Percentiles rank a stretch among this genome's conserved stretches.
Evolutionary conservation across 2,113 vertebrate species (phyloP).

Genomic region (Globicephala melas): DNA sequence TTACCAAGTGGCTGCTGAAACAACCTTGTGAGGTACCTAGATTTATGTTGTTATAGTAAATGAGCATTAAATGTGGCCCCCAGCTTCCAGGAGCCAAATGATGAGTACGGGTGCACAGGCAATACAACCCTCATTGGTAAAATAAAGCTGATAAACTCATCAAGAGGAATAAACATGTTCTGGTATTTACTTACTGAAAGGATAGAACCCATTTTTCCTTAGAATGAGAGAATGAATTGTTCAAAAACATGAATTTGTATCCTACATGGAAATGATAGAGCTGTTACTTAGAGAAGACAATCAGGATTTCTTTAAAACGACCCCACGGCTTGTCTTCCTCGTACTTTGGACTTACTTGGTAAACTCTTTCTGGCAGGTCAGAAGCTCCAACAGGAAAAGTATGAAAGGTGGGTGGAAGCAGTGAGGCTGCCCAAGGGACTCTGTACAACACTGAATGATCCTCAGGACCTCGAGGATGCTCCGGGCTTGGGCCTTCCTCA

Average conservation of each 20-base stretch:
- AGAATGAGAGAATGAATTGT: background rate
- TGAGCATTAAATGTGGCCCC: background rate
- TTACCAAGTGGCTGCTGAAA: background rate
- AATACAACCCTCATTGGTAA: background rate
- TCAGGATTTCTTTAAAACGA: background rate
- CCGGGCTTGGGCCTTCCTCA: slow-evolving; percentile 92
- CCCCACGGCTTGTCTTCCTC: background rate
- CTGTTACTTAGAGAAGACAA: background rate
- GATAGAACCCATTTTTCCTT: background rate
- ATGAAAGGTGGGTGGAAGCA: slow-evolving; percentile 93
- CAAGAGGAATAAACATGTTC: background rate
- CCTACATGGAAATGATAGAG: background rate
- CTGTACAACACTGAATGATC: slow-evolving; percentile 88
- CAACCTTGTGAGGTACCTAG: background rate
- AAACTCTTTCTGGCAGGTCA: slow-evolving; percentile 97
- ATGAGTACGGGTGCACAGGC: background rate
- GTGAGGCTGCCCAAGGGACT: slow-evolving; percentile 91
- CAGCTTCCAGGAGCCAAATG: background rate
- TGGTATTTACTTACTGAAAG: background rate
- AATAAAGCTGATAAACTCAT: background rate
- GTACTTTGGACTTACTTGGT: slow-evolving; percentile 85
- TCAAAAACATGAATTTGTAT: background rate
- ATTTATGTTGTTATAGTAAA: background rate
- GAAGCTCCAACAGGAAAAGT: slow-evolving; percentile 94
- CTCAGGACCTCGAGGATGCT: slow-evolving; percentile 90